Evolutionary conservation across 2,888 invertebrate species (phyloP).

Genomic region (Cactoblastis cactorum): DNA sequence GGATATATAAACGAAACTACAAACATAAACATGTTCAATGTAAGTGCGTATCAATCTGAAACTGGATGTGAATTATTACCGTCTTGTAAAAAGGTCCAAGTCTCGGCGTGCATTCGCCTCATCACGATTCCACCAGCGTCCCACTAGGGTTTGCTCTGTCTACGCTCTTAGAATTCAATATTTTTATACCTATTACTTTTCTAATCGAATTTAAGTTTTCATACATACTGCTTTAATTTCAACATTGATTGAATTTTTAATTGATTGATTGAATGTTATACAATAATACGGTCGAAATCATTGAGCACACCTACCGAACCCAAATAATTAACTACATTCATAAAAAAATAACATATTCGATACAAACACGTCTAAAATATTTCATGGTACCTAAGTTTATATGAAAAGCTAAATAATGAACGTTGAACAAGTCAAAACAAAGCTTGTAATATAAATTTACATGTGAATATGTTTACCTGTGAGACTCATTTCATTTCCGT

Average conservation of each 20-base stretch:
- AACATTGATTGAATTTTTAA: not conserved
- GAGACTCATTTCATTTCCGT: constrained; percentile 4
- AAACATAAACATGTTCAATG: not conserved
- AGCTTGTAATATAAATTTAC: not conserved
- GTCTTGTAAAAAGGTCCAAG: constrained; percentile 30
- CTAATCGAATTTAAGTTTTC: constrained; percentile 1
- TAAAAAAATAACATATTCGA: no score
- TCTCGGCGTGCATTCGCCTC: constrained; percentile 43
- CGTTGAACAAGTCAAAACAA: not conserved
- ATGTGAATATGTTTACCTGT: not conserved
- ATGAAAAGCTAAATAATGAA: no score
- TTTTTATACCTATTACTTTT: constrained; percentile 14
- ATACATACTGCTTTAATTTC: not conserved
- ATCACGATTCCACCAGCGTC: constrained; percentile 50
- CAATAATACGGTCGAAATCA: no score
- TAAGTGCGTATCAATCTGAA: constrained; percentile 10
- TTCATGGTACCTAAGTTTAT: no score
- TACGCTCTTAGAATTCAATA: constrained; percentile 24
- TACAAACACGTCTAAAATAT: no score
- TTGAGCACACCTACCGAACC: no score
- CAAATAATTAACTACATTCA: no score
- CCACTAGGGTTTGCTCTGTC: constrained; percentile 27
- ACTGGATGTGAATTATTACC: constrained; percentile 47
- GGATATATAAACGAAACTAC: no score
- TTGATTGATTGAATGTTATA: no score